Percentiles rank a stretch among this genome's conserved stretches.
These are phyloP conservation scores for Etheostoma cragini DNA, from an alignment of 2,113 vertebrate genomes.

Conservation along the genomic window DNA sequence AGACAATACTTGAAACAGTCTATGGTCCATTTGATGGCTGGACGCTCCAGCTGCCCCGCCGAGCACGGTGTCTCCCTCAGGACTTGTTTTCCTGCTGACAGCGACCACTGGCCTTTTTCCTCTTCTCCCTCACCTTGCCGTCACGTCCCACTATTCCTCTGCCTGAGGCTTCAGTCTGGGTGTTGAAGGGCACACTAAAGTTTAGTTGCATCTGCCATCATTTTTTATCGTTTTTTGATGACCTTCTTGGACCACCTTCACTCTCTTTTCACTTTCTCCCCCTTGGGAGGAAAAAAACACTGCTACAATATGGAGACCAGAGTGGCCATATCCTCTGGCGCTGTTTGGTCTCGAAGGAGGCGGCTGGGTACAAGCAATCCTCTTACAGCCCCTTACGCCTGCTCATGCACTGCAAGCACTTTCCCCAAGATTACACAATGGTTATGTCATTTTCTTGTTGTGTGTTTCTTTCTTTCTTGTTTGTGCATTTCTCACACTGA, in stretches of 20 bases:
- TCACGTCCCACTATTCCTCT: conserved; percentile 47
- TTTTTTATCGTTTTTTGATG: conserved; percentile 63
- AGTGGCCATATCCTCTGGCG: conserved; percentile 39
- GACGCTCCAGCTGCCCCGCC: conserved; percentile 36
- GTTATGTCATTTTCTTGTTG: neutral
- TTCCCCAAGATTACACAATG: conserved; percentile 12
- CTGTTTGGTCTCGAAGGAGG: conserved; percentile 34
- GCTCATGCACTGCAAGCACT: conserved; percentile 15
- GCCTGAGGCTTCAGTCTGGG: conserved; percentile 51
- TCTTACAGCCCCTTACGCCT: conserved; percentile 12
- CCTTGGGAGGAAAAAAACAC: conserved; percentile 27
- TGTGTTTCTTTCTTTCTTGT: too few relatives aligned
- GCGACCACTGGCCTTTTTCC: conserved; percentile 50
- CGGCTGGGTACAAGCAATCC: conserved; percentile 5
- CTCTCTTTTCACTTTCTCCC: conserved; percentile 36
- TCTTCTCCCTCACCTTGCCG: conserved; percentile 53
- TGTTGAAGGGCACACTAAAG: conserved; percentile 62
- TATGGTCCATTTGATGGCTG: conserved; percentile 61
- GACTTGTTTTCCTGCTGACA: conserved; percentile 61
- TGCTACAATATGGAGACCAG: conserved; percentile 31
- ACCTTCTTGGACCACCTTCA: conserved; percentile 55
- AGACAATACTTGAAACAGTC: conserved; percentile 52
- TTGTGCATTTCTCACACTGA: neutral
- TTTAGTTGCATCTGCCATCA: conserved; percentile 51
- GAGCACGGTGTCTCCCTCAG: conserved; percentile 47